Conservation (phyloP, 2,113 vertebrate species). For the Sphyrna mokarran region DNA sequence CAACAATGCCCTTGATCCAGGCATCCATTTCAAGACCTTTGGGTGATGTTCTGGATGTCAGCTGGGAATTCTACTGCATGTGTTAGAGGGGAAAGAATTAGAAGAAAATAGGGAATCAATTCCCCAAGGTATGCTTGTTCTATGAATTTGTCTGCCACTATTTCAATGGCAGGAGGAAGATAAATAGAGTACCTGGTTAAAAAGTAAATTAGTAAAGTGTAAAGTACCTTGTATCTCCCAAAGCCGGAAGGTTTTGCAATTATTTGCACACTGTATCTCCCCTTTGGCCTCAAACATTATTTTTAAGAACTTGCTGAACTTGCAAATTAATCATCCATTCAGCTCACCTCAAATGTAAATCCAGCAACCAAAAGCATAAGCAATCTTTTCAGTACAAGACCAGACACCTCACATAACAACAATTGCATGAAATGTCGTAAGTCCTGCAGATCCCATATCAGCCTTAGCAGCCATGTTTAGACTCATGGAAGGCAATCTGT, state of each 20-base stretch:
- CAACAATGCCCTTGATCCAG: neutral
- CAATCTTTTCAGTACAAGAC: neutral
- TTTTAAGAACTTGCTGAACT: neutral
- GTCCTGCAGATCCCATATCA: neutral
- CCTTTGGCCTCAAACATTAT: neutral
- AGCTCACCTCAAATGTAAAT: neutral
- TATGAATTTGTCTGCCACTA: neutral
- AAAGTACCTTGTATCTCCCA: neutral
- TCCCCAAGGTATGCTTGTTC: neutral
- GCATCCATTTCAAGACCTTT: neutral
- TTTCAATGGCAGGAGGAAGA: neutral
- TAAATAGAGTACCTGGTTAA: neutral
- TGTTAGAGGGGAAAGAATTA: neutral
- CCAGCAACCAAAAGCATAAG: neutral
- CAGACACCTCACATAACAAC: neutral
- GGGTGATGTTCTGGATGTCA: neutral
- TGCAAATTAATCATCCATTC: neutral
- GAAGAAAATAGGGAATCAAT: neutral
- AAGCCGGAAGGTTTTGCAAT: neutral
- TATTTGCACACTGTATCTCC: neutral
- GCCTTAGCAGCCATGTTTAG: neutral
- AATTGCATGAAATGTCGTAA: neutral
- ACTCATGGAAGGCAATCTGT: neutral
- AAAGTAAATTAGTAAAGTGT: too few species aligned
- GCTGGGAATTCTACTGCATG: neutral